phyloP scores from a whole-genome alignment of 35 echinoderm and acorn worm species.

The Ophiothrix spiculata region DNA sequence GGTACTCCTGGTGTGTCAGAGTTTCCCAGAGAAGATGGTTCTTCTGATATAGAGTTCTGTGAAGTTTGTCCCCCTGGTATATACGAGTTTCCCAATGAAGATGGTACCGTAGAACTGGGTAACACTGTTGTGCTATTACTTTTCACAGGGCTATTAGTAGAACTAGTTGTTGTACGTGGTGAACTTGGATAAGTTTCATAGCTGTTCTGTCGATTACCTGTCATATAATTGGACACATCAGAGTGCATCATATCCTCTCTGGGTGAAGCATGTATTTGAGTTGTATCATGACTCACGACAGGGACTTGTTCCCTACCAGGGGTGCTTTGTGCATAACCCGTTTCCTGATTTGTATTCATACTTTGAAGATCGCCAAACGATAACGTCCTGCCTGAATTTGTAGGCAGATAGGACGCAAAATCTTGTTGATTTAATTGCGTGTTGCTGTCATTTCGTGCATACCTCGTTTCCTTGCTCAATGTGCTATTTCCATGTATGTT shows the following conservation, averaged over 20 bases:
- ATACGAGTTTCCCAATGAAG: too few species aligned
- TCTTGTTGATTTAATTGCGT: conserved; percentile 37
- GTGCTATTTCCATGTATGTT: too few species aligned
- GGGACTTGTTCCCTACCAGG: background rate
- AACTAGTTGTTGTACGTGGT: background rate
- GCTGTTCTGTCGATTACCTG: background rate
- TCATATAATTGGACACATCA: background rate
- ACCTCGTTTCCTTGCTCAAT: background rate
- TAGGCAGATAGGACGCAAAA: conserved; percentile 51
- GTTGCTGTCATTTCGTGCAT: conserved; percentile 27
- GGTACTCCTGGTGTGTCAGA: too few species aligned
- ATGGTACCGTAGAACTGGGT: too few species aligned
- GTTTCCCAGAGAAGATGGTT: too few species aligned
- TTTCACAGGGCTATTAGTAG: background rate
- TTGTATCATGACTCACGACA: background rate
- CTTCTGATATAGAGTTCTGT: too few species aligned
- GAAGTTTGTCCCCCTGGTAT: too few species aligned
- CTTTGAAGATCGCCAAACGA: conserved; percentile 22
- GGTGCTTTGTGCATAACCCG: background rate
- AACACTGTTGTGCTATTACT: too few species aligned
- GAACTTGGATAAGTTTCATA: too few species aligned
- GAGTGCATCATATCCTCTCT: background rate
- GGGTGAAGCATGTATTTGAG: background rate
- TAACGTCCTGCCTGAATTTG: conserved; percentile 22
- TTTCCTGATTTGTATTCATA: conserved; percentile 11